Evolutionary conservation across 2,797 vertebrate species (phyloP).

Genomic region (Lerista edwardsae): DNA sequence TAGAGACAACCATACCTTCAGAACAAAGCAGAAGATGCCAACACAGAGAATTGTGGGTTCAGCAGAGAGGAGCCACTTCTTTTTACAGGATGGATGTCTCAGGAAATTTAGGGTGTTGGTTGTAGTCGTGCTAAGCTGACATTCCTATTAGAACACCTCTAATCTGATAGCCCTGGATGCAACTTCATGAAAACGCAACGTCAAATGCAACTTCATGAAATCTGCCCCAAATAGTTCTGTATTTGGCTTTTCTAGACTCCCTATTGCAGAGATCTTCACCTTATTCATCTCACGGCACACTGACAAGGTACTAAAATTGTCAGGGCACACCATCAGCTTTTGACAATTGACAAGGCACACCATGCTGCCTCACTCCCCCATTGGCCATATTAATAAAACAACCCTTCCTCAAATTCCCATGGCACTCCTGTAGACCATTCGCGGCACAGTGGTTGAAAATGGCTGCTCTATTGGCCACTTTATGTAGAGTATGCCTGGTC

Average conservation of each 20-base stretch:
- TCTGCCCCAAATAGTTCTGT: background rate
- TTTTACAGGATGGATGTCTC: constrained; percentile 20
- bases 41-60: constrained; percentile 61
- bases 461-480: too few species aligned
- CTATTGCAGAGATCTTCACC: too few species aligned
- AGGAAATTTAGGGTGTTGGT: constrained; percentile 2
- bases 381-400: too few species aligned
- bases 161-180: background rate
- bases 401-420: too few species aligned
- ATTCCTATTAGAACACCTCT: too few species aligned
- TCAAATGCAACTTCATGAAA: background rate
- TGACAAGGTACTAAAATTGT: too few species aligned
- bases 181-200: background rate
- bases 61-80: constrained; percentile 44
- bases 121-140: background rate
- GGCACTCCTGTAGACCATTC: too few species aligned
- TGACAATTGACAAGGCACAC: too few species aligned
- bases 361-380: too few species aligned
- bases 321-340: too few species aligned
- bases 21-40: constrained; percentile 75
- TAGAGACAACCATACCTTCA: constrained; percentile 82
- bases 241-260: background rate
- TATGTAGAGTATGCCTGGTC: background rate
- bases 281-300: too few species aligned
- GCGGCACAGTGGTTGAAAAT: too few species aligned